Base-by-base conservation (phyloP, 2,888 invertebrate genomes). In the Pelosia muscerda region DNA sequence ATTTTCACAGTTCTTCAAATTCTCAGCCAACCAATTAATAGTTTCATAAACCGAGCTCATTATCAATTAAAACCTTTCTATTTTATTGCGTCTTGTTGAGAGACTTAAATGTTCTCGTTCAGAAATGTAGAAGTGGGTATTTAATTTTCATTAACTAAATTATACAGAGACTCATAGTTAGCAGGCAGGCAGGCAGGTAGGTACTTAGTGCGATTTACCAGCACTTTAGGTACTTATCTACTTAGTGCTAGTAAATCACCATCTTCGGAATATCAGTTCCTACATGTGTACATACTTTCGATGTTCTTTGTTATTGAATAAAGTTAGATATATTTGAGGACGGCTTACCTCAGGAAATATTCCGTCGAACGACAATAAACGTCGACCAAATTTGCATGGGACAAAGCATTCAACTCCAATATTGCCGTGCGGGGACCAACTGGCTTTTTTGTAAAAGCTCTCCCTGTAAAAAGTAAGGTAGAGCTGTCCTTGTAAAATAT, bases 311-410 rank as follows among this genome's bases (percentile, higher is more conserved):
- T 15, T 60, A 55, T 34, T 25, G 60, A 31, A 23, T 68, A 57
- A 58, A 61, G 58, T 61, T 61, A 66, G 62, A 67, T 75, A 57
- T 69, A 74, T 77, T 73, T 76, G 42, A 83, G 74, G 78, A 74
- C 77, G 79, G 77, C 8, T 19, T 83, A 81, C 81, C 81, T 83
- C 77, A 75, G 79, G 74, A 81, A 81, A 82, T 84, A 83, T 84
- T 84, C 86, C 82, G 82, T 80, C 79, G 82, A 78, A 81, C 76
- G 82, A 84, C 85, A 88, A 87, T 90, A 88, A 90, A 89, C 79
- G 88, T 83, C 85, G 86, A 85, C 84, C 84, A 84, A 86, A 90
- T 90, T 90, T 90, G 90, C 90, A 90, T 90, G 84, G 85, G 86
- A 88, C 88, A 90, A 84, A 86, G 88, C 87, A 82, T 85, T 80